These are phyloP conservation scores for Catharus minimus DNA, from an alignment of 2,113 vertebrate genomes.

Conservation along the genomic window DNA sequence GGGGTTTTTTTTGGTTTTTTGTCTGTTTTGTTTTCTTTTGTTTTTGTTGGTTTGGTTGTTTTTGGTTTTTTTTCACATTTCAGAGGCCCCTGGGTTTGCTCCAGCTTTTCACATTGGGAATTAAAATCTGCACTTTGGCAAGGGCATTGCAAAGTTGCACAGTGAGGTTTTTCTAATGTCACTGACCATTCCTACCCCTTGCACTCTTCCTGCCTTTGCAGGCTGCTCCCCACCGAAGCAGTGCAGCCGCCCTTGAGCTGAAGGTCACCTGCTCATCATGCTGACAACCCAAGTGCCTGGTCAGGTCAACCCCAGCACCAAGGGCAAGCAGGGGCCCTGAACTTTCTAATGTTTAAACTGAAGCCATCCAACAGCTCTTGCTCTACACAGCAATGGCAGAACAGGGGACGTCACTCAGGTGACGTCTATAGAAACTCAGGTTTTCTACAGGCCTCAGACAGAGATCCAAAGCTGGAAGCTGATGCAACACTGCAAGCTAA, in stretches of 20 bases:
- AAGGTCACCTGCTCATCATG: slow-evolving; percentile 8
- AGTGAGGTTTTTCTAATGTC: neutral
- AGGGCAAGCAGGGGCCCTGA: neutral
- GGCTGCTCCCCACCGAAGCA: neutral
- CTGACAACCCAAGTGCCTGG: fast-evolving
- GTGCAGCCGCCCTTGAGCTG: slow-evolving; percentile 7
- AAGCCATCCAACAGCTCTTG: neutral
- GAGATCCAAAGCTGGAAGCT: neutral
- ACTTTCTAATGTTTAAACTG: fast-evolving
- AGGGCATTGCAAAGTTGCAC: neutral
- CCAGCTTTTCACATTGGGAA: neutral
- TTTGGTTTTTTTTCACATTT: neutral
- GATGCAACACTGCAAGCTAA: slow-evolving; percentile 34
- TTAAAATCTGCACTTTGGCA: neutral
- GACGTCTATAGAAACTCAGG: neutral
- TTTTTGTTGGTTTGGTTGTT: neutral
- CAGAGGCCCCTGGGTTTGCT: neutral
- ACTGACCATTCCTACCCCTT: neutral
- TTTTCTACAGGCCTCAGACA: neutral
- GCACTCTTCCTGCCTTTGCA: neutral
- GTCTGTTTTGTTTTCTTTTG: neutral
- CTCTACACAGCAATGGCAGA: neutral
- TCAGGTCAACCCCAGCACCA: neutral
- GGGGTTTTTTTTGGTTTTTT: neutral
- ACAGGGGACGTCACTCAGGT: neutral